Evolutionary conservation across 2,797 vertebrate species (phyloP).

Genomic region (Phalloptychus januarius): DNA sequence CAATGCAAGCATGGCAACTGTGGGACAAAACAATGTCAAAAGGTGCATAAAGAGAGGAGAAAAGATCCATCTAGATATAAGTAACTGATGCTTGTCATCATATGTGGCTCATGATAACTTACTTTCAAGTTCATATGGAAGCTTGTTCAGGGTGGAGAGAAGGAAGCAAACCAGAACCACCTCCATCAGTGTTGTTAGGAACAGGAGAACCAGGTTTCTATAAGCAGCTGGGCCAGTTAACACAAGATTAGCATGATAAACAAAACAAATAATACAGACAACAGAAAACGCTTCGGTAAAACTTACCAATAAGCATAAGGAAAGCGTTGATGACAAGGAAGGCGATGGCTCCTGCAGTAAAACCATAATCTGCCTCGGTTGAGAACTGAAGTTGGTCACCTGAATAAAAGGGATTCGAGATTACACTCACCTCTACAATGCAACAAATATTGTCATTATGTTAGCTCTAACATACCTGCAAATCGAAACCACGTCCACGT

Average conservation of each 20-base stretch:
- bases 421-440: background rate
- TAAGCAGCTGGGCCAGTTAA: slow-evolving; percentile 77
- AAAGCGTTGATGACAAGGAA: slow-evolving; percentile 87
- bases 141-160: slow-evolving; percentile 82
- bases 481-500: slow-evolving; percentile 89
- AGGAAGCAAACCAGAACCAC: slow-evolving; percentile 85
- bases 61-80: slow-evolving; percentile 3
- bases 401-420: slow-evolving; percentile 34
- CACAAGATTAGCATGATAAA: background rate
- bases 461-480: slow-evolving; percentile 76
- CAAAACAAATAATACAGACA: background rate
- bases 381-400: slow-evolving; percentile 75
- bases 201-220: slow-evolving; percentile 82
- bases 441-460: background rate
- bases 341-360: slow-evolving; percentile 84
- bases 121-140: slow-evolving; percentile 87
- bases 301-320: slow-evolving; percentile 84
- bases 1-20: slow-evolving; percentile 83
- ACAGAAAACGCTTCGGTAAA: background rate
- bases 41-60: background rate
- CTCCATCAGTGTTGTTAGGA: slow-evolving; percentile 84
- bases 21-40: slow-evolving; percentile 18
- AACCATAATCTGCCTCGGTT: slow-evolving; percentile 65
- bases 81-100: background rate
- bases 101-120: slow-evolving; percentile 42